Evolutionary conservation across 1,140 invertebrate species (phyloP), one percentile per base, ranked within the genome.

Genomic region (Leptopilina boulardi): DNA sequence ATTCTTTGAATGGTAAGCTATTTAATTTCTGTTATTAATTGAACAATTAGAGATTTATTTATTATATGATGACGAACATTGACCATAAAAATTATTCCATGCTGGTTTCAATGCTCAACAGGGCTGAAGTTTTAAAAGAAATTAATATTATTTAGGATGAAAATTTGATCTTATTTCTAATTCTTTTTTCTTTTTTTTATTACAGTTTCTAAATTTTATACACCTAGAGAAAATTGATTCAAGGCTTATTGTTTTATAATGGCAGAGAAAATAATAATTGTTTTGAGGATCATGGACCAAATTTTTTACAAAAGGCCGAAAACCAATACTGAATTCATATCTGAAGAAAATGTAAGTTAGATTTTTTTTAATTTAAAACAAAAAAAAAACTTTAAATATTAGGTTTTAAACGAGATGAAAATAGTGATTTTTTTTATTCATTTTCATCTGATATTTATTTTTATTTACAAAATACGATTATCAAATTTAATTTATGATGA

Each of bases 1-100:
- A n/a, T n/a, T n/a, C n/a, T n/a, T n/a, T n/a, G n/a, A n/a, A n/a
- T 15, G 95, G 6, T 93, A 95, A 54, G 87, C 90, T 11, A 94
- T 38, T 93, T 23, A 88, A 95, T 91, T 94, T 94, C 30, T 88
- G 98, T 73, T 95, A 96, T 81, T 96, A 96, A 85, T 99, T 34
- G 91, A 26, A 5, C 0, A 15, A 15, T 15, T 2, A 26, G n/a
- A n/a, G 11, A 30, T 11, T n/a, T 10, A 34, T 15, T 15, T 30
- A 77, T 88, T n/a, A n/a, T 85, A 89, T 89, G 87, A 87, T 73
- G 80, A 86, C 70, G 81, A 19, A 84, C 79, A 44, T 85, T 79
- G 71, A 80, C 83, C 86, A 80, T 82, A 88, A 83, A 79, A 77
- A 83, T 26, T 76, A 77, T 21, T 73, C 83, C 80, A 78, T 89